Base-by-base conservation (phyloP, 2,113 vertebrate species). In the Nibea coibor region DNA sequence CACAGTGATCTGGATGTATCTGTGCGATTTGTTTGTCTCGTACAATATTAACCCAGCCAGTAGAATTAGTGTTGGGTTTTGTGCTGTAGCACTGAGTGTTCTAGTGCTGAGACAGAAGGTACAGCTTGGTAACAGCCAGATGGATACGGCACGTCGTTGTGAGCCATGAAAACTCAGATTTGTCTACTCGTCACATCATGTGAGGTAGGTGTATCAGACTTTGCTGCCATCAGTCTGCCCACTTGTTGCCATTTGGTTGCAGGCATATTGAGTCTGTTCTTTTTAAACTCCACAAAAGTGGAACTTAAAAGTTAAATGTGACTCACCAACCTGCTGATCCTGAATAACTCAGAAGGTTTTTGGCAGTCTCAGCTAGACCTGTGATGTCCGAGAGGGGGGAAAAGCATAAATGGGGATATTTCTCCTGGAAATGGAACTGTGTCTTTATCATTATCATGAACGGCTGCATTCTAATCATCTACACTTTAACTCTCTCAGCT, bases 401-500 rank as follows among this genome's bases (percentile, higher is more conserved):
- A 68, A 57, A 67, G 80, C 64, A 84, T 78, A 64, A 58, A 80
- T 62, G 51, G 15, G 82, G 78, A 68, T 59, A 35, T 85, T 68
- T 53, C 59, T 75, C 20, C 20, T 56, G 54, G 51, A 67, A 75
- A 78, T 74, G 79, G 70, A 84, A 51, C 84, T 5, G 50, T 72
- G 57, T 84, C 78, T 67, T 84, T 59, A 56, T 56, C 65, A 54
- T 85, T 24, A 62, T 58, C 59, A 72, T 84, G 75, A 90, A 73
- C 12, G 1, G 66, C 73, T 68, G 54, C 85, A 79, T 86, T 85
- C 63, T 82, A 70, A 59, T 87, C 51, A 66, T 81, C 74, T 67
- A 66, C 77, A 85, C 26, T 73, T 72, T 84, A 87, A 91, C 88
- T 87, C 89, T 90, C 87, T 89, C 87, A 51, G 91, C 89, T 83